Base-by-base conservation (phyloP, 1,140 invertebrate genomes). In the Dinothrombium tinctorium region DNA sequence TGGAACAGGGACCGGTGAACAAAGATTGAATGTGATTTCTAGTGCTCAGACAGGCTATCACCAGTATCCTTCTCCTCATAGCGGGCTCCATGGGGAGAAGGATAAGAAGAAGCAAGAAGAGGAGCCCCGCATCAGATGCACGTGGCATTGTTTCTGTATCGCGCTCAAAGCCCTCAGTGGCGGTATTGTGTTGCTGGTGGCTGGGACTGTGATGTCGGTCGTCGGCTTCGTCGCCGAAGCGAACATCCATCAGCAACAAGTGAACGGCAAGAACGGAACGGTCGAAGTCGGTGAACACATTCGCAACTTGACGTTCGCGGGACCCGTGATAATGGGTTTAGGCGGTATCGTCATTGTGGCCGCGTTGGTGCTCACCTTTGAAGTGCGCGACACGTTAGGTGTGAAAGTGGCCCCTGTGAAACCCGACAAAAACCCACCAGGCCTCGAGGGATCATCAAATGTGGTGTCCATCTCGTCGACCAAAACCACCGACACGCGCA, bases 261-360 rank as follows among this genome's bases (percentile, higher is more conserved):
- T 20, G 22, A 37, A 12, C 21, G 38, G 2, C 46, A 50, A n/a
- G 20, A 17, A 19, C 8, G 17, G n/a, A 4, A 12, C 12, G n/a
- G 20, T 4, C 17, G 37, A 44, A 44, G 22, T 40, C 3, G 14
- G 32, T 8, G 9, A 26, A 21, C 77, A 83, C 53, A 64, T 86
- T 24, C 83, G 83, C 58, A 86, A 87, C 54, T 61, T 87, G 1
- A 82, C 80, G 1, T 86, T 84, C 51, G 80, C 79, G 2, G 82
- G 81, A 7, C 82, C 82, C 7, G 82, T 84, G 43, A 75, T 87
- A 20, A 86, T 87, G 82, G 82, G 81, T 25, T 71, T 86, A 26
- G 82, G 82, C 62, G 80, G 77, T 76, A 65, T 89, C 53, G 82
- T 86, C 41, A 78, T 89, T 4, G 80, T 87, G 1, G 81, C 82